A percentile compares a stretch with the other conserved stretches of the same genome.
Evolutionary conservation across 2,888 invertebrate genomes (phyloP).

Genomic region (Chaitophorus viminalis): DNA sequence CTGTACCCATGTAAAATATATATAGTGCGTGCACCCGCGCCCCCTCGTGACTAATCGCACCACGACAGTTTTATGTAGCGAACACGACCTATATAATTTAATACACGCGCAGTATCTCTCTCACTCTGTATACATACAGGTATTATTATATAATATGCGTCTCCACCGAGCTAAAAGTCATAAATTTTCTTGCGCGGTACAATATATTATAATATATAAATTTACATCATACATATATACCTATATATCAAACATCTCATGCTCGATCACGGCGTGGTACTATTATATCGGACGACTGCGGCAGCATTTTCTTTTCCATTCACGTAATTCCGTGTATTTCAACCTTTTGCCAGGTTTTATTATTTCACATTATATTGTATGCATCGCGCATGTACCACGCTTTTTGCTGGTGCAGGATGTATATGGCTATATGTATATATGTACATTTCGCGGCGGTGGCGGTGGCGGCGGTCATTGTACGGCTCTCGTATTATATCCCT

Average conservation of each 20-base stretch:
- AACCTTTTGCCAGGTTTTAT: constrained; percentile 25
- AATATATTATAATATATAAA: neutral
- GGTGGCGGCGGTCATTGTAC: constrained; percentile 17
- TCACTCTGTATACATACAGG: too few relatives aligned
- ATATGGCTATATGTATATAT: neutral
- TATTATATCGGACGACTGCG: neutral
- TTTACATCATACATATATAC: too few relatives aligned
- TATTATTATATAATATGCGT: neutral
- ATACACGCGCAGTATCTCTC: neutral
- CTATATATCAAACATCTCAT: neutral
- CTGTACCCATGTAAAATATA: too few relatives aligned
- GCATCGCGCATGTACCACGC: neutral
- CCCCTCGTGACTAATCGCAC: neutral
- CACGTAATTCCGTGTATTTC: constrained; percentile 53
- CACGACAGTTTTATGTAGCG: neutral
- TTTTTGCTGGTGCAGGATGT: neutral
- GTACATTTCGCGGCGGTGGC: neutral
- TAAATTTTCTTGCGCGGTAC: neutral
- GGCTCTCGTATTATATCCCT: neutral
- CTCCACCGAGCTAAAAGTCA: too few relatives aligned
- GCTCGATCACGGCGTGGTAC: neutral
- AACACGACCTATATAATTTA: neutral
- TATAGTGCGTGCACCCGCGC: neutral
- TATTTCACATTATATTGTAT: neutral
- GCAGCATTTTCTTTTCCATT: constrained; percentile 8